Evolutionary conservation across 2,797 vertebrate genomes (phyloP), one percentile per base, ranked within the genome.

Genomic region (Lateolabrax maculatus): DNA sequence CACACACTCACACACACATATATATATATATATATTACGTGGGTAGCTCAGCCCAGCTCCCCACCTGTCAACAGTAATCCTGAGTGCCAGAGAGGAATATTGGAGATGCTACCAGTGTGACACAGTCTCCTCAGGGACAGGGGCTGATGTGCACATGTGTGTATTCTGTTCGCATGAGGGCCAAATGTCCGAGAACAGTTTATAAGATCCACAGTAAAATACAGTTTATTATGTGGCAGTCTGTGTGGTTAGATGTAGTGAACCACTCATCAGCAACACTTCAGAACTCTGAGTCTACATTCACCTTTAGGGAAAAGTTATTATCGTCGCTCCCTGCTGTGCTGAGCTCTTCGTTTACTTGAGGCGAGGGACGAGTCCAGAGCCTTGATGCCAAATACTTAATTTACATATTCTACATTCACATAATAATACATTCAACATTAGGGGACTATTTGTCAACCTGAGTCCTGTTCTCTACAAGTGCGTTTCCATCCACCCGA

Each of bases 1-100:
- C 70, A 63, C 2, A 62, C 27, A 72, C 19, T 27, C 55, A 61
- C 53, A 64, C 34, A 46, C 9, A 29, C 29, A 67, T 31, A 67
- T 16, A 62, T 1, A 61, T 16, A 71, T 34, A 53, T 41, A 55
- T 65, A 69, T 68, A 66, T 44, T 75, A 71, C 52, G 31, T 75
- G 69, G 57, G 56, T 25, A 58, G 71, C 56, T 76, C 52, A 77
- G n/a, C 23, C 60, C 72, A 66, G 62, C 73, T 76, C 65, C 48
- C 55, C 68, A 71, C 44, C 80, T 80, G 82, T 81, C 84, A 86
- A 41, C 75, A 29, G 55, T 77, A 65, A 87, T 80, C 51, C 75
- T 60, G 60, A 61, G 57, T 18, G 11, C 69, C 69, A 51, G 12
- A 68, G 56, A 76, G 66, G 71, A 63, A 70, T 71, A 84, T 61